Evolutionary conservation across 1,140 invertebrate genomes (phyloP).

Genomic region (Danaus melanippus): DNA sequence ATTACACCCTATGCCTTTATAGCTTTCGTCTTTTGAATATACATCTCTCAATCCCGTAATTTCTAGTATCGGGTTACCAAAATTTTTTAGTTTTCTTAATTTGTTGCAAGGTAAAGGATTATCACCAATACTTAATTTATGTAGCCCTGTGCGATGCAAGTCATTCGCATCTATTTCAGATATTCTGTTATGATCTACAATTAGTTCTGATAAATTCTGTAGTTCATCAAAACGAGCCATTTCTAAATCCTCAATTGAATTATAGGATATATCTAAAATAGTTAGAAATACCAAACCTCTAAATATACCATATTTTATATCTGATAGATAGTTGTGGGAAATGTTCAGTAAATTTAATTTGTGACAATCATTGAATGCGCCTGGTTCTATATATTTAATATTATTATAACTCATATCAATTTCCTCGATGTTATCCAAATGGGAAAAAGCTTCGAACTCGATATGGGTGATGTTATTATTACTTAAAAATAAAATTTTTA

Average conservation of each 20-base stretch:
- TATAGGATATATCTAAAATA: constrained; percentile 29
- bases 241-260: constrained; percentile 21
- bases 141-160: constrained; percentile 15
- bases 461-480: constrained; percentile 29
- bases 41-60: constrained; percentile 13
- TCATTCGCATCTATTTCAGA: constrained; percentile 14
- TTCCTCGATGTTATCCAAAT: constrained; percentile 16
- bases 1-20: constrained; percentile 13
- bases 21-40: constrained; percentile 7
- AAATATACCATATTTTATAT: constrained; percentile 25
- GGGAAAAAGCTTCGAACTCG: constrained; percentile 22
- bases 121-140: constrained; percentile 27
- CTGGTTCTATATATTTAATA: constrained; percentile 25
- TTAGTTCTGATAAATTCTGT: constrained; percentile 17
- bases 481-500: constrained; percentile 24
- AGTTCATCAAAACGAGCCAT: constrained; percentile 23
- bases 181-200: constrained; percentile 29
- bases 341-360: constrained; percentile 25
- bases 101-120: constrained; percentile 28
- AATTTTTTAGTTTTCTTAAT: constrained; percentile 17
- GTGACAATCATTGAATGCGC: constrained; percentile 26
- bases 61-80: not conserved
- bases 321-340: constrained; percentile 28
- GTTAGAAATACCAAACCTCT: constrained; percentile 19
- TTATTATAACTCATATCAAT: constrained; percentile 38